These are phyloP conservation scores for Leiothrix lutea DNA, from an alignment of 2,113 vertebrate species.

Conservation along the genomic window DNA sequence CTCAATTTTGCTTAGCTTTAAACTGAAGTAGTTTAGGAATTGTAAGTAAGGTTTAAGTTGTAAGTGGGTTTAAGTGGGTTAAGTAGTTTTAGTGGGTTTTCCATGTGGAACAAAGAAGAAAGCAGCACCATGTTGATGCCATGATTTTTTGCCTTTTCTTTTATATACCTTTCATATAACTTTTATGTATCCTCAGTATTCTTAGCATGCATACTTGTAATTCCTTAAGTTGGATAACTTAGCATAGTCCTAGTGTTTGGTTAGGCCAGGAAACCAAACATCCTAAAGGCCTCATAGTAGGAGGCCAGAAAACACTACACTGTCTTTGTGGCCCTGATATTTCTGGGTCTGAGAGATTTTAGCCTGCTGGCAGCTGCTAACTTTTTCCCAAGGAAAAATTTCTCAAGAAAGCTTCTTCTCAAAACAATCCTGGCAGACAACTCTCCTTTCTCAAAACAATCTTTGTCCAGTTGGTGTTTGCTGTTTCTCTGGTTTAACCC, in stretches of 20 bases:
- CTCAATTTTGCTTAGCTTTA: background rate
- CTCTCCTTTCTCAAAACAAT: no score
- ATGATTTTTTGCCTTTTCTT: background rate
- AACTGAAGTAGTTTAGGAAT: background rate
- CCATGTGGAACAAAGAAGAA: background rate
- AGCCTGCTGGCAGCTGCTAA: no score
- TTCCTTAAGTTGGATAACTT: background rate
- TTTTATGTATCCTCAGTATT: background rate
- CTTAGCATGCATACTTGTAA: background rate
- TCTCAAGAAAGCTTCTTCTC: no score
- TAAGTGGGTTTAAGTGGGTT: no score
- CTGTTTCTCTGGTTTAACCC: no score
- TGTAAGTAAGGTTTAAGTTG: no score
- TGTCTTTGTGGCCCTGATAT: background rate
- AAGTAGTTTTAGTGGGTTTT: background rate
- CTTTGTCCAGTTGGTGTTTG: no score
- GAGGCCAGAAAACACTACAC: background rate
- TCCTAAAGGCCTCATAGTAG: background rate
- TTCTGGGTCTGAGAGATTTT: no score
- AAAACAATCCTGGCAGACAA: no score
- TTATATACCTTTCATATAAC: background rate
- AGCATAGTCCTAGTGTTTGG: background rate
- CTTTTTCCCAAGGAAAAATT: no score
- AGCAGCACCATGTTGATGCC: background rate
- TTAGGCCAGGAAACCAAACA: background rate